A percentile compares a stretch with the other conserved stretches of the same genome.
These are phyloP conservation scores for Dicentrarchus labrax DNA, from an alignment of 2,113 vertebrate species.

Conservation along the genomic window DNA sequence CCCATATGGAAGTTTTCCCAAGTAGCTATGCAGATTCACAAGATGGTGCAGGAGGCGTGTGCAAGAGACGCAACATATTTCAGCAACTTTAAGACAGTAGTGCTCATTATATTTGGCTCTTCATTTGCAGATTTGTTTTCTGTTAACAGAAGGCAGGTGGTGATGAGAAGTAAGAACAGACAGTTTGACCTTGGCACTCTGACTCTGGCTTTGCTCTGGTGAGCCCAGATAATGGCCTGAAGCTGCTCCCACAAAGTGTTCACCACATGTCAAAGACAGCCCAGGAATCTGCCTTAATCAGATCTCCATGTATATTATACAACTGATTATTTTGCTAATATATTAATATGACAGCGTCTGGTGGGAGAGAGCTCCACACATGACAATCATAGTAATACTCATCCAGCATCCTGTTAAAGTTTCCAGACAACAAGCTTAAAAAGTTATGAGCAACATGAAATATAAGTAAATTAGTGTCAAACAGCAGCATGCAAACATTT, in stretches of 20 bases:
- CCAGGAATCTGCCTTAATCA: conserved; percentile 43
- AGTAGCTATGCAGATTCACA: conserved; percentile 35
- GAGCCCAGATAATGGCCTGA: conserved; percentile 70
- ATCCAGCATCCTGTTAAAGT: not conserved
- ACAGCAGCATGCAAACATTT: conserved; percentile 8
- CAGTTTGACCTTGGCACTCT: conserved; percentile 68
- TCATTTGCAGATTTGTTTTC: conserved; percentile 39
- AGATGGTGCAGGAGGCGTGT: not conserved
- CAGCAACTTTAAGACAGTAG: conserved; percentile 1
- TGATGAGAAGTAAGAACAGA: conserved; percentile 51
- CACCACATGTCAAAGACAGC: conserved; percentile 48
- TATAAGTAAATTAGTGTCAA: not conserved
- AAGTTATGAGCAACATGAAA: not conserved
- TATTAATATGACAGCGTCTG: not conserved
- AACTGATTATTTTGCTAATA: conserved; percentile 6
- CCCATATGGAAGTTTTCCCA: conserved; percentile 27
- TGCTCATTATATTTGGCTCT: conserved; percentile 27
- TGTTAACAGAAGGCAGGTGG: conserved; percentile 59
- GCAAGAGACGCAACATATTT: not conserved
- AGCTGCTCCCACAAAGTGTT: conserved; percentile 62
- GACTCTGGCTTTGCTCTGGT: conserved; percentile 66
- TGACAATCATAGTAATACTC: not conserved
- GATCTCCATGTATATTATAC: not conserved
- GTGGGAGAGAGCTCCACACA: too few species aligned
- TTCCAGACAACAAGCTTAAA: not conserved